Percentiles rank a stretch among this genome's conserved stretches.
Evolutionary conservation across 1,140 invertebrate species (phyloP).

Genomic region (Drosophila triauraria): DNA sequence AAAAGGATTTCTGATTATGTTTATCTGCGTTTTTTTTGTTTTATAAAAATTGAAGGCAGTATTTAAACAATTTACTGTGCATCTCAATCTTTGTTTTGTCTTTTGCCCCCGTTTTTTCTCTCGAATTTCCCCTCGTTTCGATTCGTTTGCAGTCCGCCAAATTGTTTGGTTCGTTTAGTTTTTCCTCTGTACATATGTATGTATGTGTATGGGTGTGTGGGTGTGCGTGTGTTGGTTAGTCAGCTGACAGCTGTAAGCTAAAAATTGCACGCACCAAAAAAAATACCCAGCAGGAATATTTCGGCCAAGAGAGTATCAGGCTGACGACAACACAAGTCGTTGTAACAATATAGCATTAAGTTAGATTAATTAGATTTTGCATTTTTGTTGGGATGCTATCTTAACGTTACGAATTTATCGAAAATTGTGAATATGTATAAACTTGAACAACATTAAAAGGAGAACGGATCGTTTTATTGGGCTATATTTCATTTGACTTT

Average conservation of each 20-base stretch:
- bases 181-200: conserved; percentile 11
- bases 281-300: conserved; percentile 11
- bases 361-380: no score
- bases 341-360: no score
- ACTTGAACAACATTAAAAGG: no score
- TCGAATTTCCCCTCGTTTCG: conserved; percentile 14
- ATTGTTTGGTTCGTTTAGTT: conserved; percentile 70
- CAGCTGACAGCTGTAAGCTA: conserved; percentile 54
- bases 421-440: no score
- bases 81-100: background rate
- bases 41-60: background rate
- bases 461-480: no score
- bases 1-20: no score
- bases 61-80: background rate
- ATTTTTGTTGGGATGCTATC: no score
- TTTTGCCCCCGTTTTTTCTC: background rate
- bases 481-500: no score
- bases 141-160: conserved; percentile 47
- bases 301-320: background rate
- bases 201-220: background rate
- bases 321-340: no score
- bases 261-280: conserved; percentile 61
- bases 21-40: background rate
- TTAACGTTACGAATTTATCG: no score
- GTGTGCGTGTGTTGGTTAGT: conserved; percentile 35